Evolutionary conservation across 2,797 vertebrate genomes (phyloP).

Genomic region (Pseudochirops corinnae): DNA sequence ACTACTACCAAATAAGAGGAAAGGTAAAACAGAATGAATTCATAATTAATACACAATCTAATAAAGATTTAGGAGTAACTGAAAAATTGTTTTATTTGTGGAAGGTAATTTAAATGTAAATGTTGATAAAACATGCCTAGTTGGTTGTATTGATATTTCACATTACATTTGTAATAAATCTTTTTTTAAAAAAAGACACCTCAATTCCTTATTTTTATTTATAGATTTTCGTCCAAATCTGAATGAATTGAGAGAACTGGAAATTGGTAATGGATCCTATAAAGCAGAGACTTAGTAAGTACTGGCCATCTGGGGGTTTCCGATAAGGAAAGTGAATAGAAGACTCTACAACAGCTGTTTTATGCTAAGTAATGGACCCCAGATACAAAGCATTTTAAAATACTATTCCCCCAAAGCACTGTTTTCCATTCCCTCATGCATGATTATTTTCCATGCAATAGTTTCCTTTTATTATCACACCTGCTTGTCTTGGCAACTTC

Average conservation of each 20-base stretch:
- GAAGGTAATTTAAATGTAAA: background rate
- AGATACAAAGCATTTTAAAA: slow-evolving; percentile 31
- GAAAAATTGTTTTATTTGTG: background rate
- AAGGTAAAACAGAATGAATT: background rate
- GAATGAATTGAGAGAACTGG: background rate
- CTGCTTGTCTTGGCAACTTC: background rate
- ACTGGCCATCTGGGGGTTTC: background rate
- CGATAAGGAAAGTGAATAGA: background rate
- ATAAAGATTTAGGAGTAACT: background rate
- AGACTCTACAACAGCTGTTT: background rate
- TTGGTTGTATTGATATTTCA: background rate
- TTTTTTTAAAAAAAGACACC: background rate
- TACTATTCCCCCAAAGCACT: background rate
- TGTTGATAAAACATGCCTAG: background rate
- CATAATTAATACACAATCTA: background rate
- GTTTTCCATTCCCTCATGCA: background rate
- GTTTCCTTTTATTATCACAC: slow-evolving; percentile 12
- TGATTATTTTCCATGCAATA: background rate
- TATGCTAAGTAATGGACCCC: background rate
- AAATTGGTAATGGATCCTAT: background rate
- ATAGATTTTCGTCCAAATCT: background rate
- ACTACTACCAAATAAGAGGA: background rate
- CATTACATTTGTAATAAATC: background rate
- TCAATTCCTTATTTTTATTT: background rate
- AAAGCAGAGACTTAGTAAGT: background rate